Conservation (phyloP, 1,140 invertebrate genomes). For the Drosophila lacertosa region DNA sequence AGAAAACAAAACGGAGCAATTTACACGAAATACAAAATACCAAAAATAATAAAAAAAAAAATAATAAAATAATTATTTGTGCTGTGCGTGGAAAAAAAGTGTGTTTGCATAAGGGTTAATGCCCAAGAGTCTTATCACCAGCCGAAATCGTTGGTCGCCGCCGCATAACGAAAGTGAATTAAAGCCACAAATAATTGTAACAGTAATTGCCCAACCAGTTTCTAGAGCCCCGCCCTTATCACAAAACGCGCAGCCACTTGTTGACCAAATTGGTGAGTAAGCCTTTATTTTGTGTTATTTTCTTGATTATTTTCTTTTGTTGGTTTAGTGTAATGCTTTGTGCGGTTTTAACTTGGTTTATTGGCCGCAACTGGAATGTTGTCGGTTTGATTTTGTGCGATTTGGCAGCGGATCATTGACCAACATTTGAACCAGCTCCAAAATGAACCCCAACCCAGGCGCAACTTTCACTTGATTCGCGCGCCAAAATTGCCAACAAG, state of each 20-base stretch:
- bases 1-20: conserved; percentile 40
- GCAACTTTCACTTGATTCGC: conserved; percentile 73
- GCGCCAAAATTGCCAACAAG: conserved; percentile 57
- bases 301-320: conserved; percentile 11
- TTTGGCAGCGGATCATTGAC: conserved; percentile 51
- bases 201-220: conserved; percentile 41
- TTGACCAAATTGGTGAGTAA: conserved; percentile 46
- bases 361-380: neutral
- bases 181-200: conserved; percentile 51
- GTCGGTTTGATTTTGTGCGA: neutral
- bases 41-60: conserved; percentile 9
- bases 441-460: conserved; percentile 5
- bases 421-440: conserved; percentile 44
- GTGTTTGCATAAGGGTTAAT: conserved; percentile 44
- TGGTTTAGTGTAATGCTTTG: neutral
- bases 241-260: conserved; percentile 23
- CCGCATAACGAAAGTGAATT: conserved; percentile 59
- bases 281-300: conserved; percentile 1
- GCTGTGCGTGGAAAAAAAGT: conserved; percentile 36
- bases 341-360: neutral
- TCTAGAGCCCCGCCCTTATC: conserved; percentile 23
- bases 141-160: conserved; percentile 40
- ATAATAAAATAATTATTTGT: conserved; percentile 10
- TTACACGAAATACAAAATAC: conserved; percentile 21
- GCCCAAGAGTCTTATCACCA: conserved; percentile 46